Percentiles rank a stretch among this genome's conserved stretches.
phyloP scores from a whole-genome alignment of 2,888 invertebrate genomes.

The Gymnoscelis rufifasciata region DNA sequence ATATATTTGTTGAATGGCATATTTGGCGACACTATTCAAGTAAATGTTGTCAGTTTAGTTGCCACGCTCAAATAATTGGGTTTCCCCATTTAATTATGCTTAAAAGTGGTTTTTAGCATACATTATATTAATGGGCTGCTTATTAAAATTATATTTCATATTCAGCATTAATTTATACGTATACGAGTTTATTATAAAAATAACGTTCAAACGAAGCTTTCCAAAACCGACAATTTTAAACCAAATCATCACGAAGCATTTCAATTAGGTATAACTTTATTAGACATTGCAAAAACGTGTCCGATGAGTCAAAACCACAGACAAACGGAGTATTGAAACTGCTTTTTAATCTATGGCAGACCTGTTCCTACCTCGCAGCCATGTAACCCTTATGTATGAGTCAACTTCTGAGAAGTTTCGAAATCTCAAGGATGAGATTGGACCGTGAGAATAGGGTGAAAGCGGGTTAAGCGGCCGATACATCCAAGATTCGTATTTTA shows the following conservation, averaged over 20 bases:
- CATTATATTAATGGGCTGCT: too few species aligned
- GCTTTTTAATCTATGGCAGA: conserved; percentile 32
- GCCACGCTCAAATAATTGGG: too few species aligned
- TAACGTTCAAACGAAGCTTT: conserved; percentile 11
- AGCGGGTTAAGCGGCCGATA: conserved; percentile 22
- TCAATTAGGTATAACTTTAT: too few species aligned
- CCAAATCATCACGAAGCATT: conserved; percentile 24
- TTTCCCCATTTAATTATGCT: too few species aligned
- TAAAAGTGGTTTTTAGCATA: too few species aligned
- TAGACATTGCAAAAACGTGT: conserved; percentile 31
- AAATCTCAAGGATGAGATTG: conserved; percentile 49
- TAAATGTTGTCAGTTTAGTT: too few species aligned
- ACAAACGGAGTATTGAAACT: not conserved
- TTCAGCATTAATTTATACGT: too few species aligned
- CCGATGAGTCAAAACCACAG: conserved; percentile 25
- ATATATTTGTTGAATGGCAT: too few species aligned
- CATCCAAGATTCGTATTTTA: too few species aligned
- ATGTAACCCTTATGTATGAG: conserved; percentile 40
- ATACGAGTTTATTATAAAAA: too few species aligned
- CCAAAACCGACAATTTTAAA: not conserved
- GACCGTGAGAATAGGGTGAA: conserved; percentile 40
- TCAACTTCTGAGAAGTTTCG: conserved; percentile 45
- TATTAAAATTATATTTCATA: too few species aligned
- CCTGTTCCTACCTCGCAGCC: conserved; percentile 49
- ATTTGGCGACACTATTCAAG: too few species aligned